These are phyloP conservation scores for Rhabdophis nuchalis DNA, from an alignment of 2,797 vertebrate species.

Conservation along the genomic window DNA sequence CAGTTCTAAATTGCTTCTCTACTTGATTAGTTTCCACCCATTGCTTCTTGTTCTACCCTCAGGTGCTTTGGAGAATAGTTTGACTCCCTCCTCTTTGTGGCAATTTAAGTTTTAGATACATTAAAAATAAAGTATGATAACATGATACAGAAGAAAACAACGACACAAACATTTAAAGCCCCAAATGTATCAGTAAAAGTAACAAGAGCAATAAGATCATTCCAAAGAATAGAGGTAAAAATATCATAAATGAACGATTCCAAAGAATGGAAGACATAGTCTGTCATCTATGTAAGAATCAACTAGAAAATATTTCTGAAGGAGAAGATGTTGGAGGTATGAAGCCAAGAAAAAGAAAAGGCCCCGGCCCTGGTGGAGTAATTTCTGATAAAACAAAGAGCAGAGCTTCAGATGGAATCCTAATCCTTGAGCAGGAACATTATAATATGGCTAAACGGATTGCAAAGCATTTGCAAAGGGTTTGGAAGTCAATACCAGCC, in stretches of 20 bases:
- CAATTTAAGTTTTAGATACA: not conserved
- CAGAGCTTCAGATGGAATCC: not conserved
- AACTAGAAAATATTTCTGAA: not conserved
- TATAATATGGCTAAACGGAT: not conserved
- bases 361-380: not conserved
- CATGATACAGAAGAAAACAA: not conserved
- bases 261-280: not conserved
- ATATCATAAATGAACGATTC: not conserved
- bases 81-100: too few species aligned
- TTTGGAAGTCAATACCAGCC: not conserved
- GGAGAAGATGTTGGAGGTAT: not conserved
- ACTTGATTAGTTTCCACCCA: too few species aligned
- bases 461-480: not conserved
- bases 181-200: not conserved
- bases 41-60: too few species aligned
- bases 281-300: not conserved
- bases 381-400: not conserved
- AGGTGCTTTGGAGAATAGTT: too few species aligned
- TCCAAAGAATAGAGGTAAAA: not conserved
- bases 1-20: too few species aligned
- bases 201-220: not conserved
- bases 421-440: not conserved
- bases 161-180: not conserved
- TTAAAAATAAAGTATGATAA: not conserved
- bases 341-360: not conserved